Evolutionary conservation across 35 echinoderm and acorn worm genomes (phyloP).

Genomic region (Lytechinus variegatus): DNA sequence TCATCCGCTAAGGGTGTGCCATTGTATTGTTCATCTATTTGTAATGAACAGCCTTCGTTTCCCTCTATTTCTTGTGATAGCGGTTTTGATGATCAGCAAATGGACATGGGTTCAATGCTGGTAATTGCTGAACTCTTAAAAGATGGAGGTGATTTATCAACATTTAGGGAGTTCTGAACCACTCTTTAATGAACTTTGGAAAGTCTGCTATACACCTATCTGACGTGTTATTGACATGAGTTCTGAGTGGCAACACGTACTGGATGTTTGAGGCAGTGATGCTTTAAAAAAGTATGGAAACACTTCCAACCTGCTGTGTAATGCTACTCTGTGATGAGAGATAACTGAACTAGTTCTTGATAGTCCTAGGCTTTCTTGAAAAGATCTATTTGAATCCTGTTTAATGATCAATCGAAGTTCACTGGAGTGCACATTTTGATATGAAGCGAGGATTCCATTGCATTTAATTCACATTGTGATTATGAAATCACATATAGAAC

Average conservation of each 20-base stretch:
- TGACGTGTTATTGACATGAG: background rate
- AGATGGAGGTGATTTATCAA: background rate
- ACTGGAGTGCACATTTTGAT: background rate
- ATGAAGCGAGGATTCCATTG: background rate
- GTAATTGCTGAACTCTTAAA: background rate
- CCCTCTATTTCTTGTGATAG: background rate
- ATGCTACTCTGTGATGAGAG: background rate
- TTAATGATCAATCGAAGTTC: background rate
- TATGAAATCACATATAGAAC: too few relatives aligned
- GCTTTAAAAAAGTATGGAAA: background rate
- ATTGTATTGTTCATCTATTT: background rate
- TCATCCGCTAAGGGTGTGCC: background rate
- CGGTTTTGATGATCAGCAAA: background rate
- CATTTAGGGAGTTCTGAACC: background rate
- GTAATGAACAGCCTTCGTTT: background rate
- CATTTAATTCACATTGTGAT: background rate
- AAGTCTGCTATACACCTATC: background rate
- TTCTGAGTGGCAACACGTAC: background rate
- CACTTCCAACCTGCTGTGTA: background rate
- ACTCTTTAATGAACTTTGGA: background rate
- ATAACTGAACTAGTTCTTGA: background rate
- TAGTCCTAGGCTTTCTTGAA: background rate
- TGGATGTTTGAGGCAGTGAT: background rate
- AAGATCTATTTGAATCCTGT: background rate
- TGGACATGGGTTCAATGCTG: background rate